Conservation (phyloP, 2,113 vertebrate species). For the Rhagologus leucostigma region DNA sequence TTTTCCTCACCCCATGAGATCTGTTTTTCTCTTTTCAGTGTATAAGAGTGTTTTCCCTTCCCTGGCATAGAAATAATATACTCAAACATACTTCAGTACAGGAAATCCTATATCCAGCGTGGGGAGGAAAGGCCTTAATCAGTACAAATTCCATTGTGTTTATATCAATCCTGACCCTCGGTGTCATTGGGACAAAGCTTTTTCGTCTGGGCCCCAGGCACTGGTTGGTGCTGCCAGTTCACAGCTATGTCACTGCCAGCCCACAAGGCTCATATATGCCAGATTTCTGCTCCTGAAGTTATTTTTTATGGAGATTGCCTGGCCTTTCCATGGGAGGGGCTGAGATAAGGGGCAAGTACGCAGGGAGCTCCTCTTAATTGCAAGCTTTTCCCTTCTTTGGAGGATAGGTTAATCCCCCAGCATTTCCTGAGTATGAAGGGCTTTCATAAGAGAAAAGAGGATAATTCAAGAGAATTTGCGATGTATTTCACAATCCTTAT, state of each 20-base stretch:
- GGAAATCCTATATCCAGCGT: slow-evolving; percentile 27
- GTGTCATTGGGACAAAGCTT: not conserved
- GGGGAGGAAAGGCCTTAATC: slow-evolving; percentile 54
- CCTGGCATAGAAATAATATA: slow-evolving; percentile 38
- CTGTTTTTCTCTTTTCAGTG: not conserved
- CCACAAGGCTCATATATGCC: not conserved
- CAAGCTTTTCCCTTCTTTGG: slow-evolving; percentile 1
- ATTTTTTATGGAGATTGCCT: not conserved
- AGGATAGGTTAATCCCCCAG: slow-evolving; percentile 6
- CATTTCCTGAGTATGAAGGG: not conserved
- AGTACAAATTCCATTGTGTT: slow-evolving; percentile 61
- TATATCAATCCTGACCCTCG: slow-evolving; percentile 28
- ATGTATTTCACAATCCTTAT: not conserved
- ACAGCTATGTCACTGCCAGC: not conserved
- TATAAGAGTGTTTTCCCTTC: slow-evolving; percentile 6
- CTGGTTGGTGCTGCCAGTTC: not conserved
- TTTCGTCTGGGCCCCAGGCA: not conserved
- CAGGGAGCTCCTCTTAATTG: not conserved
- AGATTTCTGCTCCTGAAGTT: not conserved
- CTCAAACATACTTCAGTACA: slow-evolving; percentile 2
- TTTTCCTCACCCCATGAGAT: not conserved
- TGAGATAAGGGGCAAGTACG: not conserved
- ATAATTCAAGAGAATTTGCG: not conserved
- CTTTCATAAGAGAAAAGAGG: not conserved
- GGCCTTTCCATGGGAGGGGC: not conserved